Base-by-base conservation (phyloP, 2,888 invertebrate species). In the Cotesia congregata region DNA sequence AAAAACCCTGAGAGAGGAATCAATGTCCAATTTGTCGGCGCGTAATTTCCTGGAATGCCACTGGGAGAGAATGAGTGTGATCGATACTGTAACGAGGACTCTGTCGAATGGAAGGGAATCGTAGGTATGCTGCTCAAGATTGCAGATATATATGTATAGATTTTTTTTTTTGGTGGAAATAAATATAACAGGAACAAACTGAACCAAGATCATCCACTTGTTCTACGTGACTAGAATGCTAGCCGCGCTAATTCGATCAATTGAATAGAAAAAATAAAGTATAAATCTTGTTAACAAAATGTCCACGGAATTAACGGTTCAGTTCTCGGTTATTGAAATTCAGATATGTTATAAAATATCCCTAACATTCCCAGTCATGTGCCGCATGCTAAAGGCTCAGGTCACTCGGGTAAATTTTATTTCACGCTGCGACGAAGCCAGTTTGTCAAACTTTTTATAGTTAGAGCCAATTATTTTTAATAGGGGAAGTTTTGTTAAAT, bases 1-100 rank as follows among this genome's bases (percentile, higher is more conserved):
- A 70, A 70, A 69, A 41, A 50, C 20, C 6, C n/a, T 17, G 50
- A 50, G 20, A 59, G 17, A 70, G 72, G 61, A 72, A 76, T 72
- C 67, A 67, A 72, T 76, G 72, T 72, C 67, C 72, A 76, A 76
- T 76, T 76, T 76, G 72, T 67, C 72, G 72, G 61, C 65, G 67
- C 72, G 76, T 76, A 76, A 76, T 76, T 75, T 64, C 69, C 70
- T 65, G 70, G 40, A 30, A 17, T 41, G 69, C 41, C 41, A 17
- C 20, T 50, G 30, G 17, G 59, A 50, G 40, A 64, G 50, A 76
- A 30, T 50, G 30, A 41, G 59, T 65, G 64, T 70, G 50, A 76
- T 76, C 85, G 81, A 85, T 84, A 79, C 83, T 83, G 15, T 38
- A 68, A 68, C 68, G 68, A 40, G 68, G 7, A 68, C 15, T 40